Conservation (phyloP, 2,113 vertebrate species). For the Piprites chloris region DNA sequence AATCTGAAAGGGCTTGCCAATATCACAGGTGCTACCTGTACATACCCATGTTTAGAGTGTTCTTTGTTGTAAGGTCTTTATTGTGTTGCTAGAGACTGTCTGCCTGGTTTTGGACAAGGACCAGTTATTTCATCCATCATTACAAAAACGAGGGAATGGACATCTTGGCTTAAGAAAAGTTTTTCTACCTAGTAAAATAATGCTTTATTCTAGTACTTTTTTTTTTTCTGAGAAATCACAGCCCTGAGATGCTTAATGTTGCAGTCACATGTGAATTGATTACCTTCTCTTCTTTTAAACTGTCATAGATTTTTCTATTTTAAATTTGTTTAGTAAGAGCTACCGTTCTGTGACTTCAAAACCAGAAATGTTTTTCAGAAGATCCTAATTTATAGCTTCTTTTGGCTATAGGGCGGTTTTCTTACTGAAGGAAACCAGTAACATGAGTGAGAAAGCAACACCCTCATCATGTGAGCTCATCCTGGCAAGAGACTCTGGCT, state of each 20-base stretch:
- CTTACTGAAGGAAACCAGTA: background rate
- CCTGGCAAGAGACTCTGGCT: background rate
- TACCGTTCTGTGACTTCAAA: background rate
- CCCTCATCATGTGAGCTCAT: background rate
- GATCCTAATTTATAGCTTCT: background rate
- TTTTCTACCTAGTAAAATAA: background rate
- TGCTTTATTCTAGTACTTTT: background rate
- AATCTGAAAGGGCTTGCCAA: background rate
- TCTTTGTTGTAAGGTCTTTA: background rate
- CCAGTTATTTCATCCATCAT: background rate
- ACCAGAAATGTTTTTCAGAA: background rate
- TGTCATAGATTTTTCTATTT: background rate
- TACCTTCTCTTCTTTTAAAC: background rate
- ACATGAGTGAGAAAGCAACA: background rate
- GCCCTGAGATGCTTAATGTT: background rate
- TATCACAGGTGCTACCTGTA: background rate
- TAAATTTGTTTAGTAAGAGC: background rate
- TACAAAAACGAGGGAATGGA: accelerated
- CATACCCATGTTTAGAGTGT: background rate
- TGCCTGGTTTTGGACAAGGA: background rate
- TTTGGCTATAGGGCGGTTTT: background rate
- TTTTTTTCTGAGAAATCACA: background rate
- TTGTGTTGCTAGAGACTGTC: background rate
- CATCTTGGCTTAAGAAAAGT: background rate
- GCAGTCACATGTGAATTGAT: background rate